Evolutionary conservation across 2,797 vertebrate genomes (phyloP), one percentile per base, ranked within the genome.

Genomic region (Melanitta fusca): DNA sequence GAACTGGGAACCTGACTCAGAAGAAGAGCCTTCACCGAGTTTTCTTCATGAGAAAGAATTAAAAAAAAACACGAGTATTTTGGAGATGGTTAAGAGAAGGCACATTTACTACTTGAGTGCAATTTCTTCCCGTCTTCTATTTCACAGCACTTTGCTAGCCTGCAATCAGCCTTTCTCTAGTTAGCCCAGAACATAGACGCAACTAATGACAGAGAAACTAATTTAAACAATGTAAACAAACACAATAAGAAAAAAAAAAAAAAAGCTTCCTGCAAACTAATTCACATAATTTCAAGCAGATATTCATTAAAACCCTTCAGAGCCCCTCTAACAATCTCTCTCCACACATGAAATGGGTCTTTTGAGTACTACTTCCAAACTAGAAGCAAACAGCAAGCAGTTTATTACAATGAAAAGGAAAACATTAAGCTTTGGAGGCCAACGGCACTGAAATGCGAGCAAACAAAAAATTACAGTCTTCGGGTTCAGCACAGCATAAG

Each of bases 381-480:
- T 53, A 75, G 66, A 91, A 34, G 58, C 86, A 95, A 93, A 94
- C 2, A 87, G 41, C 69, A 75, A 79, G 51, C 70, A 21, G 49
- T 85, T 91, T 32, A 70, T 80, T 80, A 68, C 61, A 69, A 36
- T 14, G 75, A 62, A 81, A 91, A 77, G n/a, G 64, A 68, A 85
- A 91, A 30, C 62, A 81, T 83, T 71, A 47, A 80, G 89, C 75
- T 89, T 38, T 80, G 90, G 82, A 89, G 85, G 78, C 53, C 56
- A 94, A 93, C 85, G 41, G 65, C 78, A 80, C 74, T 41, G 83
- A 95, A 97, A 95, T 24, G n/a, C 57, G 81, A 84, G 71, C 86
- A 91, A 96, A 90, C 20, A 81, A 68, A 88, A 93, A 91, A 92
- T 54, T 49, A 83, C 64, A 72, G 56, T 72, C 87, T 61, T 45